These are phyloP conservation scores for Diuraphis noxia DNA, from an alignment of 1,140 invertebrate genomes.

Conservation along the genomic window DNA sequence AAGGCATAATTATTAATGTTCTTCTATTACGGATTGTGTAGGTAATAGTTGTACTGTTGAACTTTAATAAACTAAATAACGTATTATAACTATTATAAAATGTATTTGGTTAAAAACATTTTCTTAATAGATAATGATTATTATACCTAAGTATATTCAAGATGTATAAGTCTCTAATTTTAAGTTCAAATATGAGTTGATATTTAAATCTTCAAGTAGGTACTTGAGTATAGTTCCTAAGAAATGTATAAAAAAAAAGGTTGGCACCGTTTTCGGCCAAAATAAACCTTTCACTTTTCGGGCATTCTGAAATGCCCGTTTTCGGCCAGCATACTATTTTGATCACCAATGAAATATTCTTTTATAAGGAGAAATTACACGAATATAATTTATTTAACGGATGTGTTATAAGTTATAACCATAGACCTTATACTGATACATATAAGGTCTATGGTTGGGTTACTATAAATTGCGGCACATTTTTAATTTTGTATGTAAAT, in stretches of 20 bases:
- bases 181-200: neutral
- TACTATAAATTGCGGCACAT: too few species aligned
- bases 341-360: too few species aligned
- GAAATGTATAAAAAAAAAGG: neutral
- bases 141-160: neutral
- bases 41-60: neutral
- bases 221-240: neutral
- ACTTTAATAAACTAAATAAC: neutral
- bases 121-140: neutral
- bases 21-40: neutral
- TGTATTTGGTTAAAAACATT: neutral
- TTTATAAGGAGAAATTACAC: too few species aligned
- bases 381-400: too few species aligned
- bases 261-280: too few species aligned
- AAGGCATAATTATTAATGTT: neutral
- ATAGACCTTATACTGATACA: too few species aligned
- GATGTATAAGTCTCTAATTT: neutral
- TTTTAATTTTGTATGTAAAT: too few species aligned
- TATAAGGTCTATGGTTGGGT: too few species aligned
- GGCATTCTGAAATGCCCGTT: too few species aligned
- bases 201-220: neutral
- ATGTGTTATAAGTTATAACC: too few species aligned
- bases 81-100: neutral
- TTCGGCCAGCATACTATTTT: too few species aligned
- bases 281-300: too few species aligned